These are phyloP conservation scores for Rhadina sibilatrix DNA, from an alignment of 2,113 vertebrate genomes.

Conservation along the genomic window DNA sequence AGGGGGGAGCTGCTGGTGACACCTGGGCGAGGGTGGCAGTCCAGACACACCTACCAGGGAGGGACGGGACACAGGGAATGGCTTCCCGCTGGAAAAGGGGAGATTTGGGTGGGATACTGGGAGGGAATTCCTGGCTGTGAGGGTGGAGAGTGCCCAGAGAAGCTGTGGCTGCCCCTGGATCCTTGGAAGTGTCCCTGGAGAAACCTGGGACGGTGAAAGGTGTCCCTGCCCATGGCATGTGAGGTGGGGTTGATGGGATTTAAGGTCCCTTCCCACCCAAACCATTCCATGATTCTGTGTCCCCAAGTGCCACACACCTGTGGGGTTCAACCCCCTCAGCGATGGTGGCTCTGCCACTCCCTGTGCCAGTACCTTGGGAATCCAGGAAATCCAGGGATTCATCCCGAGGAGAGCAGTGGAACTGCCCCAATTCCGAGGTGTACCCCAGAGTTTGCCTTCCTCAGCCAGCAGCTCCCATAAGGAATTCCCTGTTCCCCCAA, in stretches of 20 bases:
- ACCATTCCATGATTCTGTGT: not conserved
- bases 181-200: not conserved
- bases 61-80: not conserved
- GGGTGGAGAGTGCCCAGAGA: not conserved
- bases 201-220: rapidly evolving
- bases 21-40: not conserved
- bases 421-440: rapidly evolving
- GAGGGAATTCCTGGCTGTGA: rapidly evolving
- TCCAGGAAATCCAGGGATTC: not conserved
- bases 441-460: not conserved
- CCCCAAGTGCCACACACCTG: not conserved
- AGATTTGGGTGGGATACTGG: not conserved
- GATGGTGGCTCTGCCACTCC: rapidly evolving
- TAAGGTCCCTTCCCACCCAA: not conserved
- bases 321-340: rapidly evolving
- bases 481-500: not conserved
- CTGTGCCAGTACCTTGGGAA: not conserved
- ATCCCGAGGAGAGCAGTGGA: not conserved
- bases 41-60: not conserved
- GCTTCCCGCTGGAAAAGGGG: not conserved
- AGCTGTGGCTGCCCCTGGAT: not conserved
- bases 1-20: not conserved
- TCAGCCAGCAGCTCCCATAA: not conserved
- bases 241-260: not conserved
- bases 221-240: rapidly evolving